A percentile compares a stretch with the other conserved stretches of the same genome.
Evolutionary conservation across 2,888 invertebrate genomes (phyloP).

Genomic region (Drosophila nr. perissopoda): DNA sequence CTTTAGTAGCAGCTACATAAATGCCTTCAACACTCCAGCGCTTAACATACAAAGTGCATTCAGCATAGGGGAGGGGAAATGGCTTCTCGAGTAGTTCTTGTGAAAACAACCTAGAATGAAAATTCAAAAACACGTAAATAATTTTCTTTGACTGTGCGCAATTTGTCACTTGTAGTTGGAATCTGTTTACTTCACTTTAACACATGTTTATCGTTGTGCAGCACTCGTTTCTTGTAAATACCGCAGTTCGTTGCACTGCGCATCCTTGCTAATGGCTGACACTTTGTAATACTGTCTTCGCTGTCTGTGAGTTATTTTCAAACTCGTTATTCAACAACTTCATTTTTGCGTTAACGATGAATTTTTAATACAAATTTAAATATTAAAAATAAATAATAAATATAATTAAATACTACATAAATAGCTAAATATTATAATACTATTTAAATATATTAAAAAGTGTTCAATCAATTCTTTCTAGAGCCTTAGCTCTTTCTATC

Average conservation of each 20-base stretch:
- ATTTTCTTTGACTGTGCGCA: slow-evolving; percentile 19
- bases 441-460: not conserved
- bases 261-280: not conserved
- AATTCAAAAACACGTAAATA: slow-evolving; percentile 18
- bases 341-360: not conserved
- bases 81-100: not conserved
- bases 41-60: slow-evolving; percentile 20
- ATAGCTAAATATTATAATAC: not conserved
- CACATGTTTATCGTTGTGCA: slow-evolving; percentile 9
- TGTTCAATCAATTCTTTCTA: not conserved
- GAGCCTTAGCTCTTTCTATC: too few relatives aligned
- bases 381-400: slow-evolving; percentile 22
- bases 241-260: slow-evolving; percentile 10
- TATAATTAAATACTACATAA: not conserved
- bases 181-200: slow-evolving; percentile 8
- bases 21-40: slow-evolving; percentile 10
- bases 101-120: slow-evolving; percentile 1
- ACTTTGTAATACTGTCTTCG: not conserved
- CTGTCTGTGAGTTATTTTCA: not conserved
- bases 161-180: slow-evolving; percentile 16
- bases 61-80: not conserved
- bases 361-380: not conserved
- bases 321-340: not conserved
- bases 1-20: slow-evolving; percentile 15
- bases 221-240: not conserved